A percentile compares a stretch with the other conserved stretches of the same genome.
These are phyloP conservation scores for Tetheella fluctuosa DNA, from an alignment of 2,888 invertebrate species.

Conservation along the genomic window DNA sequence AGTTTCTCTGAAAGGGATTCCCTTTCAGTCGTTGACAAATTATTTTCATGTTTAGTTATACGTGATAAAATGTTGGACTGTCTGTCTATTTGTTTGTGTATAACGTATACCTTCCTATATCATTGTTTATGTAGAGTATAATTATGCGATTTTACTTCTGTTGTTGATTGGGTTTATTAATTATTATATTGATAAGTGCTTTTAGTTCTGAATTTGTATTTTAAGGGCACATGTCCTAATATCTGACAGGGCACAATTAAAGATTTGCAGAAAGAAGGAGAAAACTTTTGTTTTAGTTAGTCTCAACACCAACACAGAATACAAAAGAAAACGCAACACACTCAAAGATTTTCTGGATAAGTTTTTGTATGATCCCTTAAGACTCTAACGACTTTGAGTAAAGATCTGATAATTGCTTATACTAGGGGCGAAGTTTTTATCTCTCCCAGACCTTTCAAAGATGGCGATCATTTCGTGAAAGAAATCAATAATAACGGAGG, in stretches of 20 bases:
- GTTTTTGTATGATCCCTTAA: conserved; percentile 4
- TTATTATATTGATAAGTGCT: not conserved
- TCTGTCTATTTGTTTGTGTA: too few species aligned
- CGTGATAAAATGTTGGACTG: too few species aligned
- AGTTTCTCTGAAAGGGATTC: not conserved
- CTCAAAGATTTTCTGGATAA: not conserved
- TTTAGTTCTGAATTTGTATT: not conserved
- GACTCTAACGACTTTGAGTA: conserved; percentile 12
- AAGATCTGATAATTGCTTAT: conserved; percentile 43
- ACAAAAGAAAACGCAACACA: not conserved
- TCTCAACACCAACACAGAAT: not conserved
- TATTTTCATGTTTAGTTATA: conserved; percentile 7
- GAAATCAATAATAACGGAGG: conserved; percentile 42
- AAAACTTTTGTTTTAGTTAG: too few species aligned
- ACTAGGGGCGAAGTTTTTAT: conserved; percentile 34
- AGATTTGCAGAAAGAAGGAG: too few species aligned
- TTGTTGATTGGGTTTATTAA: conserved; percentile 7
- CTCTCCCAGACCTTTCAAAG: conserved; percentile 24
- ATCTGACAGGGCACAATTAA: too few species aligned
- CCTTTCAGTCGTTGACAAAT: conserved; percentile 9
- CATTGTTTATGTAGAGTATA: conserved; percentile 2
- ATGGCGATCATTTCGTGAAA: conserved; percentile 31
- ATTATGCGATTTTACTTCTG: not conserved
- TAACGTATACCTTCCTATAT: too few species aligned
- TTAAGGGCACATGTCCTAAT: not conserved